Conservation (phyloP, 1,140 invertebrate genomes). For the Chrysomallon squamiferum region DNA sequence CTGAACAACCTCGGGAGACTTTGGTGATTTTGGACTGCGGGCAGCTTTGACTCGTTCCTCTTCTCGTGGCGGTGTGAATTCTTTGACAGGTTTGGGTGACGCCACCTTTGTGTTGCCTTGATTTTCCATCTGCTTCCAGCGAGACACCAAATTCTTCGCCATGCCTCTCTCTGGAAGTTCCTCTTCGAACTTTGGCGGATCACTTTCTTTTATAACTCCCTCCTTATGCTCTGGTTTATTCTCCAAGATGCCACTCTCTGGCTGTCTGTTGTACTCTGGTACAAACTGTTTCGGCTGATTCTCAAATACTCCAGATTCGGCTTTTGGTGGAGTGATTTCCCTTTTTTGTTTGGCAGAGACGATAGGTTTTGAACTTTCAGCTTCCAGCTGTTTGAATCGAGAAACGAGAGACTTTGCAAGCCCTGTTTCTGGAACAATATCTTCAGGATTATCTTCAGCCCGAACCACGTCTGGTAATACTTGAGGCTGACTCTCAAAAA, state of each 20-base stretch:
- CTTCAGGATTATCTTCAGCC: constrained; percentile 32
- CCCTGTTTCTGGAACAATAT: constrained; percentile 48
- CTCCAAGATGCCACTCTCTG: constrained; percentile 54
- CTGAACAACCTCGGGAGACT: constrained; percentile 38
- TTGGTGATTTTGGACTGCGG: constrained; percentile 30
- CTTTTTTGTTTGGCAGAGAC: constrained; percentile 34
- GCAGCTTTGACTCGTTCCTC: constrained; percentile 22
- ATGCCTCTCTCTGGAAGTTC: constrained; percentile 54
- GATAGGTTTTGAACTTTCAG: constrained; percentile 24
- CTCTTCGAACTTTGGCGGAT: constrained; percentile 26
- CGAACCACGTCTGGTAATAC: constrained; percentile 37
- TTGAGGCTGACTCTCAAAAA: constrained; percentile 46
- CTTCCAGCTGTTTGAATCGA: constrained; percentile 44
- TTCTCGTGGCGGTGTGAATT: constrained; percentile 55
- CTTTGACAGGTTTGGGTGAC: constrained; percentile 37
- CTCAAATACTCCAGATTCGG: constrained; percentile 44
- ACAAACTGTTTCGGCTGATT: constrained; percentile 38
- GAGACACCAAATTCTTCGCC: constrained; percentile 51
- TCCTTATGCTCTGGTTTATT: constrained; percentile 35
- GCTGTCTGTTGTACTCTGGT: constrained; percentile 33
- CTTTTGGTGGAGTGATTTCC: constrained; percentile 41
- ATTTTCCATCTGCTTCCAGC: constrained; percentile 50
- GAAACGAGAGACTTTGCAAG: constrained; percentile 45
- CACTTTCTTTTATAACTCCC: constrained; percentile 38
- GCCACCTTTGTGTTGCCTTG: constrained; percentile 31